Evolutionary conservation across 2,888 invertebrate species (phyloP).

Genomic region (Orthosia incerta): DNA sequence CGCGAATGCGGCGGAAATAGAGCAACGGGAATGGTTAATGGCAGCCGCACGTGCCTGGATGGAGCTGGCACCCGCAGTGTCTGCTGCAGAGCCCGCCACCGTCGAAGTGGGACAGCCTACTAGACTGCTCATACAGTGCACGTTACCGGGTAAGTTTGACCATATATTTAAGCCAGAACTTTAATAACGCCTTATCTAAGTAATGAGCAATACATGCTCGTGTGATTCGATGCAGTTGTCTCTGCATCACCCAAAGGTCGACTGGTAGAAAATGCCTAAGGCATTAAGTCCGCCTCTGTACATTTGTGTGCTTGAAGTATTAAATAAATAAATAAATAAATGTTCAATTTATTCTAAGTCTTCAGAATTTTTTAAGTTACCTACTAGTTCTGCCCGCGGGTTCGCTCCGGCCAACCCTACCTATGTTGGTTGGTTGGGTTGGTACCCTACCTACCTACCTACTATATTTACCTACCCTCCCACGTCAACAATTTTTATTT

Average conservation of each 20-base stretch:
- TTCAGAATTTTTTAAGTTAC: neutral
- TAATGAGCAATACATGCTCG: slow-evolving; percentile 12
- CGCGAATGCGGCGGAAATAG: slow-evolving; percentile 80
- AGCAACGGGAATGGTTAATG: slow-evolving; percentile 87
- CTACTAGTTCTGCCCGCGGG: too few relatives aligned
- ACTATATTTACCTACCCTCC: too few relatives aligned
- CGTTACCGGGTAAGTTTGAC: slow-evolving; percentile 89
- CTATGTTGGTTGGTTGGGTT: too few relatives aligned
- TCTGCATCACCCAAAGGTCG: too few relatives aligned
- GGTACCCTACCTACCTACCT: too few relatives aligned
- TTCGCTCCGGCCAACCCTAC: too few relatives aligned
- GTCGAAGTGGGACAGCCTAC: slow-evolving; percentile 94
- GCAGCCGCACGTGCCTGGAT: slow-evolving; percentile 93
- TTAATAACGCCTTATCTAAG: slow-evolving; percentile 15
- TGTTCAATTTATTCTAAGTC: neutral
- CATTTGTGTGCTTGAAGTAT: too few relatives aligned
- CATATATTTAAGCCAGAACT: neutral
- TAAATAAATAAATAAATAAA: too few relatives aligned
- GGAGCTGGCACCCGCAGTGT: slow-evolving; percentile 90
- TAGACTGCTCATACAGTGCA: slow-evolving; percentile 92
- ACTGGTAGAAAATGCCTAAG: too few relatives aligned
- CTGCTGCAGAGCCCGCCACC: slow-evolving; percentile 86
- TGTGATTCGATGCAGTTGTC: neutral
- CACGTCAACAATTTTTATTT: too few relatives aligned
- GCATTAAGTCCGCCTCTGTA: too few relatives aligned